phyloP scores from a whole-genome alignment of 2,113 vertebrate species.

The Microcebus griseorufus region DNA sequence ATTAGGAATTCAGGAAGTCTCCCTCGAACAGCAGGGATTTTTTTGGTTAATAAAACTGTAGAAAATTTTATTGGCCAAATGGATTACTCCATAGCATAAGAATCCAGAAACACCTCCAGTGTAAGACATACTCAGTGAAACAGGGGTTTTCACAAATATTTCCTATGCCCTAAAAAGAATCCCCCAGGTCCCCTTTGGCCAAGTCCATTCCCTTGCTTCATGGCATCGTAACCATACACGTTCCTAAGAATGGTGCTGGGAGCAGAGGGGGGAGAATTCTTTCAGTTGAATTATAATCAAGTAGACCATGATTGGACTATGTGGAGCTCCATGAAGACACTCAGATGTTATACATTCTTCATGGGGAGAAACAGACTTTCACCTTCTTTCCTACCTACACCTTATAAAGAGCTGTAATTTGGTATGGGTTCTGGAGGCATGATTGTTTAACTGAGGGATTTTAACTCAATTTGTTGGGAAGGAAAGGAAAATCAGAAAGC shows the following conservation, averaged over 20 bases:
- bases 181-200: neutral
- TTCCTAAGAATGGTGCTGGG: no score
- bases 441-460: neutral
- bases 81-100: neutral
- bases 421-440: neutral
- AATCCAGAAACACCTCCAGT: neutral
- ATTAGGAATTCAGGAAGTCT: neutral
- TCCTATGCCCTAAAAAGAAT: neutral
- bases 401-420: conserved; percentile 6
- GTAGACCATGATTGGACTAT: neutral
- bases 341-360: neutral
- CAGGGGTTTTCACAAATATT: neutral
- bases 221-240: neutral
- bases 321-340: neutral
- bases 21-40: neutral
- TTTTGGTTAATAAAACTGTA: neutral
- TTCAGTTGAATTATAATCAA: neutral
- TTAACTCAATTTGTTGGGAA: conserved; percentile 36
- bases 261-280: neutral
- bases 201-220: neutral
- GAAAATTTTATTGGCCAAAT: neutral
- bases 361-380: neutral
- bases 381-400: neutral
- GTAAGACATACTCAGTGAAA: neutral
- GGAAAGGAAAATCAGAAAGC: conserved; percentile 27